Conservation (phyloP, 2,113 vertebrate species). For the Ictalurus furcatus region DNA sequence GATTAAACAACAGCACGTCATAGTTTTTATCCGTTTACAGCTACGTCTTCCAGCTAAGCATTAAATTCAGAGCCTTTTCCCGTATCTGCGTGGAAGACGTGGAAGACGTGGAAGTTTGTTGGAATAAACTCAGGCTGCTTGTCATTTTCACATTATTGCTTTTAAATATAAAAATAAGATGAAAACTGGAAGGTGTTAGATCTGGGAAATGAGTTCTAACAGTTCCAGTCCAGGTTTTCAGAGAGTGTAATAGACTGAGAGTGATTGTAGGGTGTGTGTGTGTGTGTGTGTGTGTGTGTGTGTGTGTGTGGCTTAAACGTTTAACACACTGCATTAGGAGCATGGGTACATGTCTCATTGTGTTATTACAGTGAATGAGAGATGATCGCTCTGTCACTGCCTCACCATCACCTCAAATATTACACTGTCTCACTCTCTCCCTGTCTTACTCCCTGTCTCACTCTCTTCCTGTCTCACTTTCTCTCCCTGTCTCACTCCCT, state of each 20-base stretch:
- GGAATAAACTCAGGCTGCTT: neutral
- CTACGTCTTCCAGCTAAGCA: no score
- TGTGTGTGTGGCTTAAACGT: slow-evolving; percentile 9
- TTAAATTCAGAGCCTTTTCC: neutral
- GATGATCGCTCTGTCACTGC: neutral
- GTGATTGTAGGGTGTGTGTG: neutral
- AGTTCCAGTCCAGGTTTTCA: neutral
- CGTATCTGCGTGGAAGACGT: neutral
- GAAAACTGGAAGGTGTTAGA: neutral
- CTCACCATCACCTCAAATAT: neutral
- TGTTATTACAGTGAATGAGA: slow-evolving; percentile 13
- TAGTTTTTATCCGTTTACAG: no score
- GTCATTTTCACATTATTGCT: neutral
- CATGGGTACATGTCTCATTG: neutral
- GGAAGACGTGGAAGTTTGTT: neutral
- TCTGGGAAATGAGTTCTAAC: neutral
- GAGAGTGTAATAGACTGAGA: neutral
- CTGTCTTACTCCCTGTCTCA: neutral
- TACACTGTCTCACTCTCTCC: neutral
- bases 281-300: slow-evolving; percentile 17
- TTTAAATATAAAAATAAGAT: neutral
- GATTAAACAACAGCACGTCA: neutral
- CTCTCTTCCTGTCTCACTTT: neutral
- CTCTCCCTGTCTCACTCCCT: neutral
- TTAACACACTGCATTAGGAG: neutral